Base-by-base conservation (phyloP, 2,113 vertebrate genomes). In the Chlorocebus sabaeus region DNA sequence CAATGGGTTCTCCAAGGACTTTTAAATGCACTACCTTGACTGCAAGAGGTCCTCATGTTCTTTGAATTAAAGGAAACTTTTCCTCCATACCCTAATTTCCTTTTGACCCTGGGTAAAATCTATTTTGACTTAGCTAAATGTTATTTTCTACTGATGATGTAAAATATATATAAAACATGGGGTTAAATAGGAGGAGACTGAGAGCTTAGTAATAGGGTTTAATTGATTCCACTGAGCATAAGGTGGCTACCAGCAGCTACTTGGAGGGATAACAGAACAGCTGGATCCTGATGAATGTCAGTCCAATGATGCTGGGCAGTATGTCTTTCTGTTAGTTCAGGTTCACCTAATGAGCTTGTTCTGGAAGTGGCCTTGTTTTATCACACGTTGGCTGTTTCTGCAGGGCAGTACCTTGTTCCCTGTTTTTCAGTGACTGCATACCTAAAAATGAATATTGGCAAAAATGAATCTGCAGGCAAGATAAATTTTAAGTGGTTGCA, bases 401-500 rank as follows among this genome's bases (percentile, higher is more conserved):
- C 30, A 70, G 68, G 50, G 20, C 18, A 38, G 22, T 75, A n/a
- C 82, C 90, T 93, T 75, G 10, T 73, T 57, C 76, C 80, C 38
- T 85, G 35, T 5, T 72, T 96, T 94, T 90, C 45, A 93, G 52
- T 84, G 75, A 75, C 79, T 89, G 6, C 2, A n/a, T 50, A 78
- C 52, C 50, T 85, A 70, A 90, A 95, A 83, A 59, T 81, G 80
- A 92, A 32, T 95, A 90, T 86, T 95, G 91, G 38, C 78, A 89
- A 95, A 94, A 97, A 93, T 90, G 55, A 92, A 23, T 84, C 68
- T 79, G 23, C 67, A 82, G 52, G 61, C 64, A 95, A 95, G 95
- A 91, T 57, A 90, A 2, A 86, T 61, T 96, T 92, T 86, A 96
- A 96, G 73, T 89, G 90, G 43, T 95, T 97, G 89, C 43, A 91